phyloP scores from a whole-genome alignment of 1,140 invertebrate genomes.

The Diorhabda elongata region DNA sequence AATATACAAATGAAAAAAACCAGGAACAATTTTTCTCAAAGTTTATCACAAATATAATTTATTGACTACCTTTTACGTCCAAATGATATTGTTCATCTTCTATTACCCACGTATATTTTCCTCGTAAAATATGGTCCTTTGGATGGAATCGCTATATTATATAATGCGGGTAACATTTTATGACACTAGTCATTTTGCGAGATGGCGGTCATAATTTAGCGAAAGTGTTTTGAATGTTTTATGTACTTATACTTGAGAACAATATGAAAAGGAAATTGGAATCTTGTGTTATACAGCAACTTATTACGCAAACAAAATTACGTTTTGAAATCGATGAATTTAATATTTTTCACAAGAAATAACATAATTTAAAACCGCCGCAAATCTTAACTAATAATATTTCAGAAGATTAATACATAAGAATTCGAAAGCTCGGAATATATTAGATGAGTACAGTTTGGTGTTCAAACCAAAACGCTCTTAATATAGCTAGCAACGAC shows the following conservation, averaged over 20 bases:
- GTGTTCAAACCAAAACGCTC: too few species aligned
- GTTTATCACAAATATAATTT: slow-evolving; percentile 1
- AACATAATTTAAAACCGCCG: too few species aligned
- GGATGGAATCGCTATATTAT: neutral
- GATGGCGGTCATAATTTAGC: neutral
- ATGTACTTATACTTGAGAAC: neutral
- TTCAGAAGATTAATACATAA: too few species aligned
- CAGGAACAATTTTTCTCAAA: neutral
- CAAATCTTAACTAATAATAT: too few species aligned
- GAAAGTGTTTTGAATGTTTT: neutral
- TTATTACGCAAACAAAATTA: neutral
- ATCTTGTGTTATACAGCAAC: neutral
- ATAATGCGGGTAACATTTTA: slow-evolving; percentile 2
- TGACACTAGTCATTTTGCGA: neutral
- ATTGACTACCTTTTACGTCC: neutral
- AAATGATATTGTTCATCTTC: slow-evolving; percentile 2
- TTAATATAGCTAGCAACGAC: too few species aligned
- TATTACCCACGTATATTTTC: neutral
- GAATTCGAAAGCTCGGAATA: too few species aligned
- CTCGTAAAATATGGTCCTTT: neutral
- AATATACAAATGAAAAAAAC: too few species aligned
- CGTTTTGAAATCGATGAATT: too few species aligned
- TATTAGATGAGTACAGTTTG: too few species aligned
- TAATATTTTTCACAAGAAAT: too few species aligned
- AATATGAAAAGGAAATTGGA: neutral